Conservation (phyloP, 2,888 invertebrate species). For the Unio pictorum region DNA sequence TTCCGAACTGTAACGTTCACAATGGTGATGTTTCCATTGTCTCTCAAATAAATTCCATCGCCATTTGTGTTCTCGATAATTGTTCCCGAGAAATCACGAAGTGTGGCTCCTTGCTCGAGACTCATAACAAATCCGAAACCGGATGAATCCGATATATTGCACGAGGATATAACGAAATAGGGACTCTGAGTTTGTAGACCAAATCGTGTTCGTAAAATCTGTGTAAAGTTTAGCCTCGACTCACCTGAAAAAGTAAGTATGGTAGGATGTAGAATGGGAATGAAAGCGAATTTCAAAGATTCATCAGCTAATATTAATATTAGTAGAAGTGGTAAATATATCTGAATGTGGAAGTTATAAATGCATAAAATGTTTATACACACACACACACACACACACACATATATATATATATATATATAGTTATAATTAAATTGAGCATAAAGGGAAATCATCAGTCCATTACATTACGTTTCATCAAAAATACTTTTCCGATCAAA, state of each 20-base stretch:
- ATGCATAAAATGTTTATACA: too few relatives aligned
- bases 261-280: not conserved
- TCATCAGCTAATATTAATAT: too few relatives aligned
- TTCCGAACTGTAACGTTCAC: slow-evolving; percentile 1
- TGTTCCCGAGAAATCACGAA: slow-evolving; percentile 1
- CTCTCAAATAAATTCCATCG: not conserved
- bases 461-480: too few relatives aligned
- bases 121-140: not conserved
- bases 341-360: too few relatives aligned
- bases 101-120: not conserved
- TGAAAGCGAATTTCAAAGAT: too few relatives aligned
- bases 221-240: not conserved
- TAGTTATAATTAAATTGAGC: too few relatives aligned
- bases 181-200: not conserved
- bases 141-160: slow-evolving; percentile 1
- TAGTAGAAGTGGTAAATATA: too few relatives aligned
- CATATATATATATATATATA: too few relatives aligned
- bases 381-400: too few relatives aligned
- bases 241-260: not conserved
- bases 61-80: not conserved
- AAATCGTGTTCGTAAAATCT: not conserved
- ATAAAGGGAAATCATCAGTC: too few relatives aligned
- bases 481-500: too few relatives aligned
- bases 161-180: not conserved
- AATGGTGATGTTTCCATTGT: not conserved